Conservation (phyloP, 2,888 invertebrate genomes). For the Smittia aterrima region DNA sequence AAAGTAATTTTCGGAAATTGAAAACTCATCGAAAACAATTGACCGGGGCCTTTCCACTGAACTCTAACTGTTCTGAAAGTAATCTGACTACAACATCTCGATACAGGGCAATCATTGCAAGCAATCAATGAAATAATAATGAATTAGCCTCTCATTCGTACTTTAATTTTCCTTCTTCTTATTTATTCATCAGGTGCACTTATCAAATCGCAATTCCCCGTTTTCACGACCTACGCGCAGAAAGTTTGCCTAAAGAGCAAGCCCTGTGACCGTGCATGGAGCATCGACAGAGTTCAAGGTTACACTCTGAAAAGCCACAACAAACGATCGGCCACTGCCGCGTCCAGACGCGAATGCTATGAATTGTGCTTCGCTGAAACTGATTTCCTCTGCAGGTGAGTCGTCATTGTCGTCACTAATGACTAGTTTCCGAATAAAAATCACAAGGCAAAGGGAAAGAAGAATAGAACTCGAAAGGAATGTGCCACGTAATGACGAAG, state of each 20-base stretch:
- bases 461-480: background rate
- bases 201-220: constrained; percentile 90
- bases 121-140: no score
- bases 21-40: no score
- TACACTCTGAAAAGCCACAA: constrained; percentile 77
- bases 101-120: no score
- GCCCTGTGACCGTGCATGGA: constrained; percentile 89
- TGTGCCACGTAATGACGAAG: background rate
- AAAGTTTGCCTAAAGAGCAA: constrained; percentile 86
- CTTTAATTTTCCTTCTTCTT: no score
- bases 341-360: constrained; percentile 82
- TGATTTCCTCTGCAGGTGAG: constrained; percentile 90
- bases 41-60: no score
- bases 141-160: no score
- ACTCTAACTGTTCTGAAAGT: no score
- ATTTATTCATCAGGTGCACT: constrained; percentile 68
- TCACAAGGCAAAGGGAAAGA: background rate
- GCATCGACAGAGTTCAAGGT: constrained; percentile 88
- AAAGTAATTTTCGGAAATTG: no score
- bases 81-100: no score
- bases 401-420: constrained; percentile 50
- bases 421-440: background rate
- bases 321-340: constrained; percentile 71
- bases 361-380: constrained; percentile 87
- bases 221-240: constrained; percentile 94